Base-by-base conservation (phyloP, 2,113 vertebrate genomes). In the Clinocottus analis region DNA sequence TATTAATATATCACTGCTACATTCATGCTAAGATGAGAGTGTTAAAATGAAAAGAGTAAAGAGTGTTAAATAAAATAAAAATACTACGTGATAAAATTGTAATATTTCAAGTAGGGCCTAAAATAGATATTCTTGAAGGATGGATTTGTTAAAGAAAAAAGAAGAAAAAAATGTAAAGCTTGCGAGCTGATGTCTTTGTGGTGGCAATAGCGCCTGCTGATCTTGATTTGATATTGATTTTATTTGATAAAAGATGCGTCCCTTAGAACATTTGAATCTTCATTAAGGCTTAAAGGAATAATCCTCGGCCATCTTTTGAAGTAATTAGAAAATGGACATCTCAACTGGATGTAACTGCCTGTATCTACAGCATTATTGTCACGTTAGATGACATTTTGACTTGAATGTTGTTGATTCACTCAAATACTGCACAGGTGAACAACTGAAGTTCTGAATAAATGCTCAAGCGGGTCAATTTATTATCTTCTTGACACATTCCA, bases 401-500 rank as follows among this genome's bases (percentile, higher is more conserved):
- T 59, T 49, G 10, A 55, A 7, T 66, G n/a, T 59, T 31, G n/a
- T 27, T 43, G 14, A 53, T 67, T 75, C 8, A 37, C n/a, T 5
- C 12, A 49, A 41, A 68, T 31, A 1, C 27, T 5, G 25, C 59
- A 12, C 19, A 63, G 13, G 12, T 59, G 41, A 71, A 37, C 41
- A 64, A 55, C n/a, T n/a, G 37, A 27, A 55, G 45, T 35, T 58
- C 7, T 43, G 12, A 77, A 68, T n/a, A 80, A 59, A 72, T 49
- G 59, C 19, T 55, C 58, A 4, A 49, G 72, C 12, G 68, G 51
- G 68, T 84, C 16, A 67, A 68, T 78, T 25, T 61, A 72, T 82
- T 75, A 69, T 87, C 59, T 81, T 27, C 10, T 14, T 74, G 53
- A 66, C 70, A 75, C 58, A 77, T 89, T 87, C 53, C 78, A 67